Percentiles rank a stretch among this genome's conserved stretches.
Conservation (phyloP, 2,888 invertebrate genomes). For the Rotaria socialis region DNA sequence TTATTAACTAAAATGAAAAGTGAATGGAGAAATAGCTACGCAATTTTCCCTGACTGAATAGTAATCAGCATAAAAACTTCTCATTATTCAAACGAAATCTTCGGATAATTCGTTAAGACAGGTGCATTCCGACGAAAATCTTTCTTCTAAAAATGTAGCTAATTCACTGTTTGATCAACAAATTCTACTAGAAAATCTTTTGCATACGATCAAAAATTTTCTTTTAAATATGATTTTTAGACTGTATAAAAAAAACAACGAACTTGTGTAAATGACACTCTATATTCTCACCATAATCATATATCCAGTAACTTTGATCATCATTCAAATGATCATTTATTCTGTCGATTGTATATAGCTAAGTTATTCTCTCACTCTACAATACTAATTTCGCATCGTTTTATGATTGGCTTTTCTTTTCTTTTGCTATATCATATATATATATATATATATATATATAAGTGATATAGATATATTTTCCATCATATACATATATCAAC, state of each 20-base stretch:
- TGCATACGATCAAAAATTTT: not conserved
- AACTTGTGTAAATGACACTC: slow-evolving; percentile 10
- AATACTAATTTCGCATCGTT: slow-evolving; percentile 16
- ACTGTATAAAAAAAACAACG: not conserved
- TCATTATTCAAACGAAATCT: too few relatives aligned
- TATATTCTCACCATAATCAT: slow-evolving; percentile 13
- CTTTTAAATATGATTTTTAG: not conserved
- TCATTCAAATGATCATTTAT: slow-evolving; percentile 32
- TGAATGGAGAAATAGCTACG: too few relatives aligned
- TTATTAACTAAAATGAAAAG: too few relatives aligned
- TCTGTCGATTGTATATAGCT: not conserved
- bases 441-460: not conserved
- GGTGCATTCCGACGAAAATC: too few relatives aligned
- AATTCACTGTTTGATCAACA: too few relatives aligned
- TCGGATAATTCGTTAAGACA: too few relatives aligned
- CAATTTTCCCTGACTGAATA: too few relatives aligned
- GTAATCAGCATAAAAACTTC: too few relatives aligned
- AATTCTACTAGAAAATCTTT: too few relatives aligned
- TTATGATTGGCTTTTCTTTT: not conserved
- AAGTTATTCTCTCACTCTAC: not conserved
- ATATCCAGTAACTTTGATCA: slow-evolving; percentile 4
- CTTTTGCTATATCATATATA: not conserved
- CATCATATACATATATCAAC: not conserved
- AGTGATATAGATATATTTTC: slow-evolving; percentile 10
- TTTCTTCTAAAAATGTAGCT: too few relatives aligned